Conservation (phyloP, 2,888 invertebrate genomes). For the Mesochorus sp. region DNA sequence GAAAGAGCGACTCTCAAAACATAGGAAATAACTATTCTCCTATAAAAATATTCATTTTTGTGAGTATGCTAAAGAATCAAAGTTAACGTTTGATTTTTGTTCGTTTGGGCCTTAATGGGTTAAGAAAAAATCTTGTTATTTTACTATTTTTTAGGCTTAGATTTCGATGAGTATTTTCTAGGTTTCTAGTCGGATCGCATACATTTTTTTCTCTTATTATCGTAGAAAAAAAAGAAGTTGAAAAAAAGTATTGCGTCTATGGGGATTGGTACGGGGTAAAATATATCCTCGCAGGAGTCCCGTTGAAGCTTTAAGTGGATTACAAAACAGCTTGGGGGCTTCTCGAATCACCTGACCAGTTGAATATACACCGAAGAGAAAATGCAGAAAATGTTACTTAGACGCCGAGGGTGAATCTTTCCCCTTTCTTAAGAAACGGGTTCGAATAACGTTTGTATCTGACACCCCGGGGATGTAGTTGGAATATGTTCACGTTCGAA, state of each 20-base stretch:
- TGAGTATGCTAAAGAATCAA: too few relatives aligned
- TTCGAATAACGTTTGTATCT: not conserved
- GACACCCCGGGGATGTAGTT: not conserved
- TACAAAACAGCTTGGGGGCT: conserved; percentile 48
- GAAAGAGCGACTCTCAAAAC: too few relatives aligned
- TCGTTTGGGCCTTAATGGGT: too few relatives aligned
- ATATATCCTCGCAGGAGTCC: conserved; percentile 39
- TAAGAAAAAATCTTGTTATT: too few relatives aligned
- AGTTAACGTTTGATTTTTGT: too few relatives aligned
- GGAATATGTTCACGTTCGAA: not conserved
- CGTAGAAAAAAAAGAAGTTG: too few relatives aligned
- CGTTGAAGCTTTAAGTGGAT: conserved; percentile 54
- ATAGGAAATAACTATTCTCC: too few relatives aligned
- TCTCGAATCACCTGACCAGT: conserved; percentile 3
- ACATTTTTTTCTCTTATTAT: too few relatives aligned
- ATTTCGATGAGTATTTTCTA: too few relatives aligned
- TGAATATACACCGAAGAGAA: not conserved
- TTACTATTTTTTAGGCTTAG: too few relatives aligned
- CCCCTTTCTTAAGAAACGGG: not conserved
- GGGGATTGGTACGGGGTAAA: not conserved
- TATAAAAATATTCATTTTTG: too few relatives aligned
- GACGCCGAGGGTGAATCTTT: not conserved
- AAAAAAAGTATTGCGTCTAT: not conserved
- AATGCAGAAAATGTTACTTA: not conserved
- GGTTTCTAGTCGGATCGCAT: too few relatives aligned